Conservation (phyloP, 2,113 vertebrate species). For the Daboia siamensis region DNA sequence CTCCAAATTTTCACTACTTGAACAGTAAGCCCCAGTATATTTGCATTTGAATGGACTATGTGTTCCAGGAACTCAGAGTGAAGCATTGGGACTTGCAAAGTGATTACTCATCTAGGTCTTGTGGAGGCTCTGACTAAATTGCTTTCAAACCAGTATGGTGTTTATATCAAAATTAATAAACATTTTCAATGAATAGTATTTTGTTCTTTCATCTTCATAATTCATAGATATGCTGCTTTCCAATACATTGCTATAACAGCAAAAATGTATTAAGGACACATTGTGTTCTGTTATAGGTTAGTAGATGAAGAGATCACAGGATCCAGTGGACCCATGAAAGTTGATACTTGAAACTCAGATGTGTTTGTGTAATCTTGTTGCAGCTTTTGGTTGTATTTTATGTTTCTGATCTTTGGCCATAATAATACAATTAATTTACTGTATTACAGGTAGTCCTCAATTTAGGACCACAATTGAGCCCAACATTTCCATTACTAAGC, state of each 20-base stretch:
- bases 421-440: not conserved
- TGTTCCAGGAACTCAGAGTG: not conserved
- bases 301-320: not conserved
- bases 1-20: not conserved
- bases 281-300: not conserved
- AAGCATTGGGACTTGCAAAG: not conserved
- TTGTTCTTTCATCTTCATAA: not conserved
- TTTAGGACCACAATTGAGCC: not conserved
- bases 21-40: not conserved
- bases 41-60: not conserved
- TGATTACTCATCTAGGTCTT: not conserved
- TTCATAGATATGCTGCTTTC: not conserved
- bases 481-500: not conserved
- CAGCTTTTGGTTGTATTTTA: not conserved
- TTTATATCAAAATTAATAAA: not conserved
- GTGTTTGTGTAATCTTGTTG: not conserved
- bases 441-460: not conserved
- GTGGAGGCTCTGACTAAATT: not conserved
- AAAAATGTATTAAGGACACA: not conserved
- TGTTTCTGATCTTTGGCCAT: not conserved
- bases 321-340: not conserved
- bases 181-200: not conserved
- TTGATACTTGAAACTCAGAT: not conserved
- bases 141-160: not conserved
- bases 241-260: not conserved